Conservation (phyloP, 2,797 vertebrate species). For the Melanotaenia trifasciata region DNA sequence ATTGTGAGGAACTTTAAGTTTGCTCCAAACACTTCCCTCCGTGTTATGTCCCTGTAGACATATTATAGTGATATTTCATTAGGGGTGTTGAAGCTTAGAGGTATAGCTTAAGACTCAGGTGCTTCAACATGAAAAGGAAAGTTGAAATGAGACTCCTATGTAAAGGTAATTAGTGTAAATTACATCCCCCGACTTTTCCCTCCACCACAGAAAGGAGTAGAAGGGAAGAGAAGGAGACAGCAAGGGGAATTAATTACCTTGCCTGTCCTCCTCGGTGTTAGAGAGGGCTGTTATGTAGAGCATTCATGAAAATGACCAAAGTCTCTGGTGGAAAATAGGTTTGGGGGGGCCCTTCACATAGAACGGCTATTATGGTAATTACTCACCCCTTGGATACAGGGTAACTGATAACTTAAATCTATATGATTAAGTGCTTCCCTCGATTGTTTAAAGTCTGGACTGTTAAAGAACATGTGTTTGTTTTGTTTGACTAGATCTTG, state of each 20-base stretch:
- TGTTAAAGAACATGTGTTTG: conserved; percentile 6
- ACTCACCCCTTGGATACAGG: conserved; percentile 45
- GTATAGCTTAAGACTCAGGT: conserved; percentile 36
- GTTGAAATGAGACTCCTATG: conserved; percentile 78
- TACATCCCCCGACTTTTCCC: conserved; percentile 76
- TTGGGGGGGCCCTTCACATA: conserved; percentile 35
- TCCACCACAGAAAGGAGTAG: conserved; percentile 66
- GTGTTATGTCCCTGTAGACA: conserved; percentile 29
- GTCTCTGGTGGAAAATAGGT: conserved; percentile 67
- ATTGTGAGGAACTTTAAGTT: background rate
- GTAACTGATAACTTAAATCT: conserved; percentile 54
- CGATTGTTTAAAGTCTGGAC: conserved; percentile 32
- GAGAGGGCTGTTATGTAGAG: conserved; percentile 69
- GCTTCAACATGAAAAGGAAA: conserved; percentile 74
- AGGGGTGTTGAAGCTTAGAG: conserved; percentile 50
- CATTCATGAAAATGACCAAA: conserved; percentile 75
- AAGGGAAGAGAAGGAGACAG: conserved; percentile 71
- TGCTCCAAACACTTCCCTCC: conserved; percentile 14
- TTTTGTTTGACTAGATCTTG: conserved; percentile 15
- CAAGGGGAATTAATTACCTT: conserved; percentile 79
- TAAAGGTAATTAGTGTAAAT: conserved; percentile 83
- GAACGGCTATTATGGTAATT: conserved; percentile 65
- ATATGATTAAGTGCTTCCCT: conserved; percentile 54
- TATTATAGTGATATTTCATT: conserved; percentile 55
- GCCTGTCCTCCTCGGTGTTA: conserved; percentile 71